These are phyloP conservation scores for Thera obeliscata DNA, from an alignment of 2,888 invertebrate species.

Conservation along the genomic window DNA sequence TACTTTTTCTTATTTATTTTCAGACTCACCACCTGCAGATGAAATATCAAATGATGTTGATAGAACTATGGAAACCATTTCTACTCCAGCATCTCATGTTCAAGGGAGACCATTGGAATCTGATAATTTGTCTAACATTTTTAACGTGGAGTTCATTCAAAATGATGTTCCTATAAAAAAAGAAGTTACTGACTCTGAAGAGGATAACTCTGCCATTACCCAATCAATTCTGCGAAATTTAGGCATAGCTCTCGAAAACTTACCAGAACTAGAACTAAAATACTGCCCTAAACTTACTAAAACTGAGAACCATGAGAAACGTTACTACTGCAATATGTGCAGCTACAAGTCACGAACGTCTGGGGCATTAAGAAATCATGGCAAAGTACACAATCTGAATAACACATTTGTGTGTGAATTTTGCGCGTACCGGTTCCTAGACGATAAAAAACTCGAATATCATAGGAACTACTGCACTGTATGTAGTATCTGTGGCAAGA, in stretches of 20 bases:
- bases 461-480: slow-evolving; percentile 24
- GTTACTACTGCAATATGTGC: slow-evolving; percentile 6
- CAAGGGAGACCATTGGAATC: background rate
- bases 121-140: background rate
- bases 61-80: background rate
- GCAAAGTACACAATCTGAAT: slow-evolving; percentile 4
- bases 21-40: slow-evolving; percentile 6
- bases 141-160: background rate
- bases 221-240: slow-evolving; percentile 6
- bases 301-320: background rate
- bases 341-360: slow-evolving; percentile 5
- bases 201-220: background rate
- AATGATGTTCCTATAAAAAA: slow-evolving; percentile 3
- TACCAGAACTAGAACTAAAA: background rate
- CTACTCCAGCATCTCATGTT: background rate
- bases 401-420: slow-evolving; percentile 5
- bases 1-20: background rate
- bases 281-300: background rate
- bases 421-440: slow-evolving; percentile 19
- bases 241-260: background rate
- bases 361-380: slow-evolving; percentile 6
- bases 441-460: slow-evolving; percentile 2
- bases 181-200: slow-evolving; percentile 3
- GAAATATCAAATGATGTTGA: background rate
- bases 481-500: slow-evolving; percentile 21